Conservation (phyloP, 2,113 vertebrate species). For the Channa argus region DNA sequence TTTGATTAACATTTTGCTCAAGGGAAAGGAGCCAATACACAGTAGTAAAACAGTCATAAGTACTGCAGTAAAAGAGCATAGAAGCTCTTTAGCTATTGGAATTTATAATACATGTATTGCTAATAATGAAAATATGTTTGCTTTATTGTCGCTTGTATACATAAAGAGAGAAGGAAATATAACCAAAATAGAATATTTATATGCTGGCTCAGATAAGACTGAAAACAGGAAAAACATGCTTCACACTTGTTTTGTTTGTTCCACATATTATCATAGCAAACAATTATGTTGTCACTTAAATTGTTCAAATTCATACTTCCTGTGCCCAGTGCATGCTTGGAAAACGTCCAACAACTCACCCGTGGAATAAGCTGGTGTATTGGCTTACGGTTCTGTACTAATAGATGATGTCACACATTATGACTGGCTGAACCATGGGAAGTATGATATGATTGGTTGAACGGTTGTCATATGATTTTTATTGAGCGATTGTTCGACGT, state of each 20-base stretch:
- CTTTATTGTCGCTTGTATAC: neutral
- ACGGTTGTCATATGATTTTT: too few relatives aligned
- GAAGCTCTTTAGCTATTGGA: slow-evolving; percentile 5
- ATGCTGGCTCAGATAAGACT: too few relatives aligned
- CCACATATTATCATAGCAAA: neutral
- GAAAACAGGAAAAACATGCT: too few relatives aligned
- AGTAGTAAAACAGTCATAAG: slow-evolving; percentile 28
- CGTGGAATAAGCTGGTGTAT: neutral
- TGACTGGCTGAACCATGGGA: too few relatives aligned
- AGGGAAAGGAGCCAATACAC: slow-evolving; percentile 35
- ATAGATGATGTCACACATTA: too few relatives aligned
- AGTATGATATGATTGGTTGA: too few relatives aligned
- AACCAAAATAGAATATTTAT: too few relatives aligned
- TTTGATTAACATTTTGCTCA: slow-evolving; percentile 40
- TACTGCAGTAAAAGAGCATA: slow-evolving; percentile 1
- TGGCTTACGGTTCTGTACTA: too few relatives aligned
- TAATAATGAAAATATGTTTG: neutral
- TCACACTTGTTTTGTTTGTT: neutral
- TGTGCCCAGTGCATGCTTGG: neutral
- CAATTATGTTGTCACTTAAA: neutral
- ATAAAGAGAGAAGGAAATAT: neutral
- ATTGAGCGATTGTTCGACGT: too few relatives aligned
- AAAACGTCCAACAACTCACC: neutral
- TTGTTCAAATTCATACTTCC: neutral
- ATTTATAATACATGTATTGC: neutral